Conservation (phyloP, 1,140 invertebrate genomes). For the Aphis craccivora region DNA sequence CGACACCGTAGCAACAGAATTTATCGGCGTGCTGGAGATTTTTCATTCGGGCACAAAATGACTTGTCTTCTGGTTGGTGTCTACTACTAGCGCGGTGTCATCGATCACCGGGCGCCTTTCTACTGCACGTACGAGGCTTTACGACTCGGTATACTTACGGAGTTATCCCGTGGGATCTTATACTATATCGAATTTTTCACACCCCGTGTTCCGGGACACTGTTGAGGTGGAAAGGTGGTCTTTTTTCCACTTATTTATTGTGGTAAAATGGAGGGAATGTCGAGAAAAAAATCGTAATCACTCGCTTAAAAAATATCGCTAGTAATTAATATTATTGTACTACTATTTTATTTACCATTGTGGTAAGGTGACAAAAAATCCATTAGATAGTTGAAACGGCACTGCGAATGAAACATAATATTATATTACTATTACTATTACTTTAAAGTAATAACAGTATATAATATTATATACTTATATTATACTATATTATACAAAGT, state of each 20-base stretch:
- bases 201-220: background rate
- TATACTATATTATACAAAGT: too few relatives aligned
- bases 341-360: background rate
- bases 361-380: background rate
- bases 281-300: background rate
- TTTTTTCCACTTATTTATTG: background rate
- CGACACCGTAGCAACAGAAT: background rate
- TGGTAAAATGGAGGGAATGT: background rate
- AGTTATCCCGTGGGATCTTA: slow-evolving; percentile 6
- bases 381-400: background rate
- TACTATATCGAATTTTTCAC: background rate
- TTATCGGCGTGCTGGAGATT: background rate
- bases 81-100: background rate
- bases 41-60: slow-evolving; percentile 7
- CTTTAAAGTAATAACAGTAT: background rate
- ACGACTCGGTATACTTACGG: background rate
- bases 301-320: background rate
- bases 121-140: background rate
- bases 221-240: background rate
- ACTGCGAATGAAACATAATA: background rate
- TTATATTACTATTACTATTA: background rate
- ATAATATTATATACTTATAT: too few relatives aligned
- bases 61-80: slow-evolving; percentile 12
- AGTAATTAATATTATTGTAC: background rate
- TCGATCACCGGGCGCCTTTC: background rate